These are phyloP conservation scores for Zapus hudsonius DNA, from an alignment of 2,113 vertebrate genomes.

Conservation along the genomic window DNA sequence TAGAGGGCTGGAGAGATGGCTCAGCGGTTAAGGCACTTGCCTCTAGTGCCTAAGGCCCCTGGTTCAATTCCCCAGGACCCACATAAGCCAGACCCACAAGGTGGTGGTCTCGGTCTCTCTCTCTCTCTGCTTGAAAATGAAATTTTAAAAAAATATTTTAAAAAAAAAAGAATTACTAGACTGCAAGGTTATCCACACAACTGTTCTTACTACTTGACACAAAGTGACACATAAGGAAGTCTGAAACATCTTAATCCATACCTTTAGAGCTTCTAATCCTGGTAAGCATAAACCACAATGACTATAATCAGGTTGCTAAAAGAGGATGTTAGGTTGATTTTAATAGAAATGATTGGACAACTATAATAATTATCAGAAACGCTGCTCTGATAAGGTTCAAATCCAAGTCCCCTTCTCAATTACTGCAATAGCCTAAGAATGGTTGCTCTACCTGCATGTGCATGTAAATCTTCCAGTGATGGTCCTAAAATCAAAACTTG, in stretches of 20 bases:
- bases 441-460: not conserved
- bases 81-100: too few species aligned
- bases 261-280: not conserved
- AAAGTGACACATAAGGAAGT: conserved; percentile 8
- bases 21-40: not conserved
- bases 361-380: not conserved
- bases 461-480: not conserved
- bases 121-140: too few species aligned
- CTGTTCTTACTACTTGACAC: not conserved
- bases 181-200: conserved; percentile 11
- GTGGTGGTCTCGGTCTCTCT: too few species aligned
- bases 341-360: conserved; percentile 8
- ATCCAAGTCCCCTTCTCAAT: conserved; percentile 10
- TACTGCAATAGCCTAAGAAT: conserved; percentile 4
- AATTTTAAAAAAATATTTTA: too few species aligned
- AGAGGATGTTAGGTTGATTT: not conserved
- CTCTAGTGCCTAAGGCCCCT: too few species aligned
- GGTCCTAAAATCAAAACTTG: not conserved
- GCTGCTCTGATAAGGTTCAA: not conserved
- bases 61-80: too few species aligned
- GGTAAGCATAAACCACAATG: not conserved
- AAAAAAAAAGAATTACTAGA: not conserved
- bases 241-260: not conserved
- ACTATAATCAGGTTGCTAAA: not conserved
- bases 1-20: not conserved